Evolutionary conservation across 2,797 vertebrate species (phyloP).

Genomic region (Malurus splendens): DNA sequence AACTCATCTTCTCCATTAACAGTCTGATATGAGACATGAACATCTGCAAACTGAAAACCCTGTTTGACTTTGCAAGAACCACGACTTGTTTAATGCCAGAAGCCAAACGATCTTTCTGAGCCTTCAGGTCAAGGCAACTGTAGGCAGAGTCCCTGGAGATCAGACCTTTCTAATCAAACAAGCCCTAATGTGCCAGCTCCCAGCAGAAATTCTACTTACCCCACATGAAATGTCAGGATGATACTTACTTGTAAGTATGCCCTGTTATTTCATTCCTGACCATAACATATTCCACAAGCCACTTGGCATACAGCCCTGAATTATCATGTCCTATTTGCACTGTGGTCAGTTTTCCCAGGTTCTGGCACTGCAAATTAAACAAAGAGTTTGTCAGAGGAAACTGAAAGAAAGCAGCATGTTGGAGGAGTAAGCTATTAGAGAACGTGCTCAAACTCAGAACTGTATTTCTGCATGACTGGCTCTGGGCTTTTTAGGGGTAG

Average conservation of each 20-base stretch:
- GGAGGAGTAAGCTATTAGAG: neutral
- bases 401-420: neutral
- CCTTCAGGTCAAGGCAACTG: neutral
- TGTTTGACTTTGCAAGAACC: neutral
- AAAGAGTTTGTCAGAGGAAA: neutral
- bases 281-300: constrained; percentile 95
- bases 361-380: constrained; percentile 86
- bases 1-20: neutral
- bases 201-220: constrained; percentile 42
- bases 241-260: constrained; percentile 94
- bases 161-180: constrained; percentile 22
- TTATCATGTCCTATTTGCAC: constrained; percentile 98
- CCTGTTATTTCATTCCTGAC: constrained; percentile 98
- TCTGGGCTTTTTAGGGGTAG: neutral
- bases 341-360: constrained; percentile 96
- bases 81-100: neutral
- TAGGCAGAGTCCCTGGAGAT: neutral
- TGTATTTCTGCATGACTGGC: neutral
- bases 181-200: neutral
- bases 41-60: constrained; percentile 1
- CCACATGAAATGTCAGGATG: constrained; percentile 4
- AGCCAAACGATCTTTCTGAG: neutral
- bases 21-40: neutral
- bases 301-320: constrained; percentile 95
- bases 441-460: neutral